Conservation (phyloP, 1,140 invertebrate genomes). For the Riptortus pedestris region DNA sequence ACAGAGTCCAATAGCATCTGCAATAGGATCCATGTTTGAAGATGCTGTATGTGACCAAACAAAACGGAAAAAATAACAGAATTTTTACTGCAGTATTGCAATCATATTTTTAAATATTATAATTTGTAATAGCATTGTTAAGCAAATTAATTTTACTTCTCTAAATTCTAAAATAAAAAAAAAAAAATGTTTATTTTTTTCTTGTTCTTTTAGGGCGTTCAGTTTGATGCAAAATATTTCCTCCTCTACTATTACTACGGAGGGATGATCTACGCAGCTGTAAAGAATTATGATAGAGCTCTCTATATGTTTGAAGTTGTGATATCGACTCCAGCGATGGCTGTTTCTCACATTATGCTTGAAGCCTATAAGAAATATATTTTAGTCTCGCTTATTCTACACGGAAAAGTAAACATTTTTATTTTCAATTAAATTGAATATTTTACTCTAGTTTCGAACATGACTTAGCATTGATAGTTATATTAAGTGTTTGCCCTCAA, state of each 20-base stretch:
- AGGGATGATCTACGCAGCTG: constrained; percentile 87
- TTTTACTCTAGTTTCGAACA: not conserved
- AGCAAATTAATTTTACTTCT: no score
- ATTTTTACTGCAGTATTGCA: no score
- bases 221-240: constrained; percentile 86
- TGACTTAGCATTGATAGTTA: not conserved
- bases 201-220: constrained; percentile 46
- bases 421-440: not conserved
- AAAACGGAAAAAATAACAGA: no score
- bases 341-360: constrained; percentile 91
- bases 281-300: constrained; percentile 86
- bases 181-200: constrained; percentile 15
- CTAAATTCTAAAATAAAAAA: not conserved
- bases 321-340: constrained; percentile 82
- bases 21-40: no score
- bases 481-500: not conserved
- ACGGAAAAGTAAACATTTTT: constrained; percentile 61
- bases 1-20: no score
- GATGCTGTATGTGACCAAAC: no score
- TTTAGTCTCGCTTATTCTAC: constrained; percentile 77
- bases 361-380: constrained; percentile 96
- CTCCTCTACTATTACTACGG: constrained; percentile 94
- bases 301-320: constrained; percentile 92
- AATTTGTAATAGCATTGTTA: no score
- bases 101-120: no score